phyloP scores from a whole-genome alignment of 2,888 invertebrate species.

The Cylloceria caligata region DNA sequence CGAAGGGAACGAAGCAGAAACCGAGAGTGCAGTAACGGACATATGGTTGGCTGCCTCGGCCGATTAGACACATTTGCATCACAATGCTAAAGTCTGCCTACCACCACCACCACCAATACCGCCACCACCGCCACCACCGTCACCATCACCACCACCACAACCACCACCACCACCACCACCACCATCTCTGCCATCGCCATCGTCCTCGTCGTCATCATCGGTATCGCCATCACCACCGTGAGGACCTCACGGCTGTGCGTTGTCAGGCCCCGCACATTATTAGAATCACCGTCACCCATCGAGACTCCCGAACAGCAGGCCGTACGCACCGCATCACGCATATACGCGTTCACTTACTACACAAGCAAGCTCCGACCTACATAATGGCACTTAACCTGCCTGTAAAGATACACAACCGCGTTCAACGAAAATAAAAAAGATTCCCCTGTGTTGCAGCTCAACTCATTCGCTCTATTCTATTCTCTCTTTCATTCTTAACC shows the following conservation, averaged over 20 bases:
- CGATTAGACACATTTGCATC: conserved; percentile 84
- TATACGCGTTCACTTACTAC: conserved; percentile 21
- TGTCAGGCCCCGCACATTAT: conserved; percentile 59
- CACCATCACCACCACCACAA: conserved; percentile 67
- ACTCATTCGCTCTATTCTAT: conserved; percentile 49
- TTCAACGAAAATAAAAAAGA: conserved; percentile 61
- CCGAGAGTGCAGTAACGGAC: conserved; percentile 76
- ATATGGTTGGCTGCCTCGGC: conserved; percentile 83
- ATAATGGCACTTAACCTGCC: conserved; percentile 81
- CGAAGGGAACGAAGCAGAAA: conserved; percentile 31
- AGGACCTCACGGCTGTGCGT: background rate
- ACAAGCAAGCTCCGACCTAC: conserved; percentile 67
- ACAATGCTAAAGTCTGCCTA: conserved; percentile 82
- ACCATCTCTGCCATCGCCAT: conserved; percentile 51
- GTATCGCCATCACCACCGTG: conserved; percentile 45
- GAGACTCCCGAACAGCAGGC: conserved; percentile 40
- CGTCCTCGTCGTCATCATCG: too few relatives aligned
- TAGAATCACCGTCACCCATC: conserved; percentile 62
- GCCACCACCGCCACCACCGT: conserved; percentile 53
- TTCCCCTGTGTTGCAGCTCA: conserved; percentile 62
- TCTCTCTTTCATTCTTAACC: conserved; percentile 39
- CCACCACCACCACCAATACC: conserved; percentile 72
- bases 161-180: conserved; percentile 72
- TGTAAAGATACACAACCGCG: conserved; percentile 56
- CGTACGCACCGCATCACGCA: conserved; percentile 48